A percentile compares a stretch with the other conserved stretches of the same genome.
Conservation (phyloP, 1,140 invertebrate species). For the Brachionus angularis region DNA sequence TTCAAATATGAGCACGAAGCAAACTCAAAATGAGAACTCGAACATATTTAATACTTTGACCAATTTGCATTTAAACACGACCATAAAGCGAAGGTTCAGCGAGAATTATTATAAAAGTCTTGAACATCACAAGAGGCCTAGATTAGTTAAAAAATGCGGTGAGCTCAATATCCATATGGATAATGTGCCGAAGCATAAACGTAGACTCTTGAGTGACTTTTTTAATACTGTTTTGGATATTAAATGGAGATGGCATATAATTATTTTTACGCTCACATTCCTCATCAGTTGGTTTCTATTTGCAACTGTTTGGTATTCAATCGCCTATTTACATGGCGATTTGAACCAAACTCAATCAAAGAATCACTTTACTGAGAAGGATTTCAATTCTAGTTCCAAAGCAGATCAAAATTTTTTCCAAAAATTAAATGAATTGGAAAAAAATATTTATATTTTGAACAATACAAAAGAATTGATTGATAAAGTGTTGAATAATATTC, state of each 20-base stretch:
- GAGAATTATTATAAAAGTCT: constrained; percentile 27
- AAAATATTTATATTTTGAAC: constrained; percentile 3
- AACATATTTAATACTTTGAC: neutral
- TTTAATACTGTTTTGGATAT: constrained; percentile 69
- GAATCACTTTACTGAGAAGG: too few relatives aligned
- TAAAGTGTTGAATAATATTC: neutral
- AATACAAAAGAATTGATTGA: neutral
- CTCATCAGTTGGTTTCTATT: constrained; percentile 43
- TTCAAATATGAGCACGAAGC: neutral
- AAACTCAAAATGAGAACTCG: neutral
- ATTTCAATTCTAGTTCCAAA: too few relatives aligned
- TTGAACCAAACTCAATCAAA: too few relatives aligned
- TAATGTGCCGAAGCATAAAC: constrained; percentile 62
- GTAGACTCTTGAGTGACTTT: constrained; percentile 60
- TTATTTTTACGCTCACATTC: constrained; percentile 29
- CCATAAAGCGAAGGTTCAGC: neutral
- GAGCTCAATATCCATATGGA: constrained; percentile 35
- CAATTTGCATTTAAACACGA: neutral
- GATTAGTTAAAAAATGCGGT: constrained; percentile 35
- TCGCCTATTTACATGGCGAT: constrained; percentile 20
- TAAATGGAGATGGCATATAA: constrained; percentile 22
- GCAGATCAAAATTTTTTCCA: too few relatives aligned
- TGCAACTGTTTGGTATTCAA: constrained; percentile 41
- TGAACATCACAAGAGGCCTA: constrained; percentile 16
- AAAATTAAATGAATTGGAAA: neutral